Base-by-base conservation (phyloP, 2,113 vertebrate species). In the Psephotus haematonotus region DNA sequence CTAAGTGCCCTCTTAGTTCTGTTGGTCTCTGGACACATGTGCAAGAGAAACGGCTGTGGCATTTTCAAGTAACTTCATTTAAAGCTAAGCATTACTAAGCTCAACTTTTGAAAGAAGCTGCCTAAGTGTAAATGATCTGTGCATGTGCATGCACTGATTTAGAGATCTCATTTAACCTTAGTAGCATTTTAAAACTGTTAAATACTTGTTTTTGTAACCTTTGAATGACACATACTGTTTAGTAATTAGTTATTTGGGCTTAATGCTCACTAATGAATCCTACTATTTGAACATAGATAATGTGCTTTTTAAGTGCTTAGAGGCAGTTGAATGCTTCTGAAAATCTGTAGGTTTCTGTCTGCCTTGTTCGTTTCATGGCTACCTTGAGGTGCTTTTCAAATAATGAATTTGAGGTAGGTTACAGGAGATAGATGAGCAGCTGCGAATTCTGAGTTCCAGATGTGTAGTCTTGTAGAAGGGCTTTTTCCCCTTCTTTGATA, bases 161-260 rank as follows among this genome's bases (percentile, higher is more conserved):
- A 52, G 33, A 79, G 37, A 69, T 84, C 55, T 91, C 55, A 31
- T 41, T 86, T 92, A 81, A 74, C 50, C 46, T 49, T 53, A 65
- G 41, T 3, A 63, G 17, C 13, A 37, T 78, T 80, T 78, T 23
- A 82, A 86, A 55, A 23, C 55, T 29, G 22, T 81, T 89, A 55
- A 86, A 46, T 82, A 50, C 15, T 82, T 87, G 17, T 76, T 95
- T 91, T 81, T 11, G 10, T 93, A 79, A 76, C 70, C 35, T 90
- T 89, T 64, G 81, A 71, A 19, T 91, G 57, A 78, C 37, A 47
- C 31, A 93, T 92, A 72, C 43, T 91, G 25, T 78, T 78, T 67
- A 74, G 41, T 59, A 86, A 86, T 93, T 92, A 88, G 86, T 88
- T 96, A 88, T 93, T 83, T 65, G 75, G 29, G 43, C 67, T 86